These are phyloP conservation scores for Apamea crenata DNA, from an alignment of 2,888 invertebrate genomes.

Conservation along the genomic window DNA sequence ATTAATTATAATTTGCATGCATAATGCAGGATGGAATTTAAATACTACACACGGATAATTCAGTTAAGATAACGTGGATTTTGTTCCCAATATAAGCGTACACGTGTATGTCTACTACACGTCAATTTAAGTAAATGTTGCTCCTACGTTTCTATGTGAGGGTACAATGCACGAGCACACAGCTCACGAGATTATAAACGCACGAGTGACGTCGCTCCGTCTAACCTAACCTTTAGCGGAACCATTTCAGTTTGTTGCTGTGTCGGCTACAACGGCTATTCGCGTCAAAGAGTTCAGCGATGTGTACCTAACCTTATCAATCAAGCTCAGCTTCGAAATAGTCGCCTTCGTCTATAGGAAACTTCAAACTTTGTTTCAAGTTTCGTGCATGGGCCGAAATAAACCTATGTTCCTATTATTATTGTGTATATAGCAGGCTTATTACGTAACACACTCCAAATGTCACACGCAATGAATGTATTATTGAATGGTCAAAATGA, in stretches of 20 bases:
- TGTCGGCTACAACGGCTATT: slow-evolving; percentile 3
- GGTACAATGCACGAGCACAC: neutral
- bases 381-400: neutral
- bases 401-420: neutral
- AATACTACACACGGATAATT: neutral
- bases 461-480: too few relatives aligned
- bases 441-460: neutral
- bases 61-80: neutral
- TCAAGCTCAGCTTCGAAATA: slow-evolving; percentile 43
- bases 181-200: neutral
- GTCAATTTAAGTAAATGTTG: neutral
- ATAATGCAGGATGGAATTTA: neutral
- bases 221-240: slow-evolving; percentile 16
- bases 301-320: slow-evolving; percentile 47
- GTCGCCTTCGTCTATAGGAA: slow-evolving; percentile 15
- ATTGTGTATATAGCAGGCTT: neutral
- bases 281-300: slow-evolving; percentile 39
- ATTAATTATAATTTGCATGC: slow-evolving; percentile 3
- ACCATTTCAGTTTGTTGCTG: slow-evolving; percentile 25
- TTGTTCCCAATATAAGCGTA: neutral
- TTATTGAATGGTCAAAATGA: neutral
- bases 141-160: neutral
- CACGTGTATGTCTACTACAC: neutral
- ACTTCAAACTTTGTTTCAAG: slow-evolving; percentile 25
- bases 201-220: neutral